A percentile compares a stretch with the other conserved stretches of the same genome.
phyloP scores from a whole-genome alignment of 92 coral and sea anemone species.

The Plumapathes pennacea region DNA sequence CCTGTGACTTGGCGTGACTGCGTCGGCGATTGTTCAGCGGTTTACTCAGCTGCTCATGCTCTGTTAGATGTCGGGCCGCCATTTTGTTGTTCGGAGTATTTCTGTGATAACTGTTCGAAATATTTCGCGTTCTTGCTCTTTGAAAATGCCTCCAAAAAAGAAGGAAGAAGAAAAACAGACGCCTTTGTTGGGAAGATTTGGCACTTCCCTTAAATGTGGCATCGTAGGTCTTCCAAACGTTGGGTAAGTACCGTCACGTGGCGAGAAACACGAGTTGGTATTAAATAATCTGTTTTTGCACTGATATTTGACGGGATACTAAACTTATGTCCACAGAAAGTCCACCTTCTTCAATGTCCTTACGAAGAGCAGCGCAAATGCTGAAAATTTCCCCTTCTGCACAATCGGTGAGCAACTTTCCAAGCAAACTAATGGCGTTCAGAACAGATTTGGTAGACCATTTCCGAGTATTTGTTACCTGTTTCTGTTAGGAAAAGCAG shows the following conservation, averaged over 20 bases:
- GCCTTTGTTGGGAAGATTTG: constrained; percentile 94
- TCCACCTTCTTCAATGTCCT: constrained; percentile 97
- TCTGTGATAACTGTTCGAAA: constrained; percentile 21
- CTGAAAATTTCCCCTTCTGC: constrained; percentile 97
- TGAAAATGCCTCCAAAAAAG: constrained; percentile 98
- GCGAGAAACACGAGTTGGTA: too few relatives aligned
- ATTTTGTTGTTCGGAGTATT: constrained; percentile 43
- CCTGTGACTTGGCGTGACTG: too few relatives aligned
- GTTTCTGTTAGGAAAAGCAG: too few relatives aligned
- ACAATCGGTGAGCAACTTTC: constrained; percentile 93
- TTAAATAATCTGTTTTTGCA: too few relatives aligned
- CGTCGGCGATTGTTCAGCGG: constrained; percentile 24
- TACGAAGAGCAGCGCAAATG: constrained; percentile 89
- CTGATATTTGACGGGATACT: too few relatives aligned
- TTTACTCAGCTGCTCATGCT: constrained; percentile 26
- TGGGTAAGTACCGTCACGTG: constrained; percentile 66
- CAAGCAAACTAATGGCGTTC: too few relatives aligned
- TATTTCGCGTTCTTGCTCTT: constrained; percentile 35
- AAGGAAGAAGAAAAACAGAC: constrained; percentile 85
- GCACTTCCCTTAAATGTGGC: constrained; percentile 93
- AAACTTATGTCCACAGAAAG: constrained; percentile 61
- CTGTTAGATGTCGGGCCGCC: constrained; percentile 60
- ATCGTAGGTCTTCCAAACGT: constrained; percentile 98
- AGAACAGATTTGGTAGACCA: too few relatives aligned
- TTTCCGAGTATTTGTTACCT: too few relatives aligned